phyloP scores from a whole-genome alignment of 2,113 vertebrate genomes.

The Collichthys lucidus region DNA sequence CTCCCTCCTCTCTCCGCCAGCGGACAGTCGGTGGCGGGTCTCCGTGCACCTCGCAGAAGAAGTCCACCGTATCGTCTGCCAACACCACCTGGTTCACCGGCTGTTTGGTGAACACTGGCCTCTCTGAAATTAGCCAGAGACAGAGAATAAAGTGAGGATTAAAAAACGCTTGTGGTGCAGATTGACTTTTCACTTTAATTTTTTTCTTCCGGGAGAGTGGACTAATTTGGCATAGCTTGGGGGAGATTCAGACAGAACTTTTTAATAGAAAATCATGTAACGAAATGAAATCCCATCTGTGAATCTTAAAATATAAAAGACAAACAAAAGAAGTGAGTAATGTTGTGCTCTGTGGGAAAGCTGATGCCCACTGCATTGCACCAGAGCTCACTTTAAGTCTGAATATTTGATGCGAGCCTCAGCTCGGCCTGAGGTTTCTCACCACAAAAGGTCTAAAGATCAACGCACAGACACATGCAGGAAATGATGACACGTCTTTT shows the following conservation, averaged over 20 bases:
- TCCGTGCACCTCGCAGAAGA: slow-evolving; percentile 91
- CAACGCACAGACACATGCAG: not conserved
- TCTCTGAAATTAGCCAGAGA: slow-evolving; percentile 83
- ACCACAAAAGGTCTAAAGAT: not conserved
- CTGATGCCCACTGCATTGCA: slow-evolving; percentile 9
- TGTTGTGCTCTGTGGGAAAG: slow-evolving; percentile 2
- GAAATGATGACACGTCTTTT: not conserved
- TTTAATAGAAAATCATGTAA: no score
- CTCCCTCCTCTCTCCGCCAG: slow-evolving; percentile 94
- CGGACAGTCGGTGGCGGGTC: slow-evolving; percentile 87
- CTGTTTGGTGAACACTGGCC: slow-evolving; percentile 89
- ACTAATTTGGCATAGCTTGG: not conserved
- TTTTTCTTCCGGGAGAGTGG: not conserved
- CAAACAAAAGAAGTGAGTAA: not conserved
- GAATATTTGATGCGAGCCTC: slow-evolving; percentile 12
- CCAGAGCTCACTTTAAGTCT: slow-evolving; percentile 13
- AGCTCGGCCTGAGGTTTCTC: not conserved
- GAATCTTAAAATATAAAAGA: not conserved
- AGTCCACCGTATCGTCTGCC: slow-evolving; percentile 89
- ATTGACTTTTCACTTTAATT: not conserved
- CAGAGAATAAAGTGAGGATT: not conserved
- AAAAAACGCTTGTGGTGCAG: not conserved
- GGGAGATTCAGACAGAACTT: not conserved
- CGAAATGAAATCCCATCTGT: not conserved
- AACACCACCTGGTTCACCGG: slow-evolving; percentile 93